Evolutionary conservation across 1,140 invertebrate species (phyloP), one percentile per base, ranked within the genome.

Genomic region (Drosophila chauvacae): DNA sequence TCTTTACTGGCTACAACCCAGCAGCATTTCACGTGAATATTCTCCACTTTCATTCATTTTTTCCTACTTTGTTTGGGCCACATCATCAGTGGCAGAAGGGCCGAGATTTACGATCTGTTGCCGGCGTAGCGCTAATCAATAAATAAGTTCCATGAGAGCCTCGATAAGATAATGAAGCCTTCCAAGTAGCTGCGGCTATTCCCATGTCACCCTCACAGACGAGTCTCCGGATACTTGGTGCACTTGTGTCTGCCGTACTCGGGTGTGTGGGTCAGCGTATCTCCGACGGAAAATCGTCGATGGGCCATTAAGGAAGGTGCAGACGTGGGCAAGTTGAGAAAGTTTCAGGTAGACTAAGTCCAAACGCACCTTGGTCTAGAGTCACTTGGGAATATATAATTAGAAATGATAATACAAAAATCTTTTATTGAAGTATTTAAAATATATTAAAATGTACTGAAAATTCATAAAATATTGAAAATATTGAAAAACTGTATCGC

Each of bases 51-150:
- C 73, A 77, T 68, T 77, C 73, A 77, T 56, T 44, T 77, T 60
- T 68, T 26, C n/a, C 18, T 28, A 28, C 55, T 51, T 30, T 45
- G 42, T 48, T 48, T 48, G 13, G 45, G 73, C 75, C 75, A 77
- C 75, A 77, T 77, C 75, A 77, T 55, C 75, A 56, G 35, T 51
- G 47, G 42, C 39, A 50, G 39, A 56, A 61, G 48, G 50, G 44
- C 74, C 56, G 51, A 77, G 74, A 77, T 77, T 77, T 77, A 69
- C 39, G 47, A 78, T 61, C 76, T 42, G 20, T 71, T 57, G 23
- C 65, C 47, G 42, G 35, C 39, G 76, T 1, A 71, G 47, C 64
- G 18, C 10, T 57, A 41, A 63, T 47, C 65, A 61, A 78, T 78
- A 77, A 78, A 71, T 70, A 78, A 63, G 58, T 51, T 26, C 13